Evolutionary conservation across 2,888 invertebrate genomes (phyloP).

Genomic region (Timandra comae): DNA sequence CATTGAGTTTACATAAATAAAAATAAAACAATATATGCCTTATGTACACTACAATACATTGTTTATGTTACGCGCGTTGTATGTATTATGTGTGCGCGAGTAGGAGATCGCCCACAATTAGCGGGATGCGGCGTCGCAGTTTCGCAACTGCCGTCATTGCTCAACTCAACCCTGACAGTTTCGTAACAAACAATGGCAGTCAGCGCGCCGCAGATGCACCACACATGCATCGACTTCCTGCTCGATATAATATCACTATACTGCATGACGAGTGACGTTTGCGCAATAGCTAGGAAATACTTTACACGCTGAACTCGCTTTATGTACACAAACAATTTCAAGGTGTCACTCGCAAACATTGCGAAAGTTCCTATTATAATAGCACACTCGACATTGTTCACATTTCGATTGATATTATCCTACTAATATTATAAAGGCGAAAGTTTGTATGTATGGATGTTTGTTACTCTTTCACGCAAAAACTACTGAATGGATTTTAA

Average conservation of each 20-base stretch:
- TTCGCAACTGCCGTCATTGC: constrained; percentile 64
- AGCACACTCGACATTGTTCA: constrained; percentile 40
- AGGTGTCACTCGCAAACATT: constrained; percentile 45
- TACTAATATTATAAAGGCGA: too few species aligned
- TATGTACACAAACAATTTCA: constrained; percentile 47
- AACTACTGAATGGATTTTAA: too few species aligned
- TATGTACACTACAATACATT: too few species aligned
- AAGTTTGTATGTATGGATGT: too few species aligned
- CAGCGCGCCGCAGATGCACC: constrained; percentile 63
- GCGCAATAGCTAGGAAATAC: constrained; percentile 60
- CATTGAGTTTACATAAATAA: constrained; percentile 12
- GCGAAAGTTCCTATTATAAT: constrained; percentile 52
- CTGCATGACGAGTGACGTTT: constrained; percentile 50
- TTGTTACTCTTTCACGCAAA: too few species aligned
- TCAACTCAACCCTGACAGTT: constrained; percentile 74
- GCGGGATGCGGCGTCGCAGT: constrained; percentile 61
- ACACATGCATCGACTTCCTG: constrained; percentile 73
- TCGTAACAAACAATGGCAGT: constrained; percentile 70
- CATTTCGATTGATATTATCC: constrained; percentile 38
- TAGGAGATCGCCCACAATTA: constrained; percentile 66
- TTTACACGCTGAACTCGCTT: constrained; percentile 31
- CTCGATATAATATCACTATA: constrained; percentile 60
- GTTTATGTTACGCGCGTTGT: too few species aligned
- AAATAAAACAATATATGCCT: too few species aligned
- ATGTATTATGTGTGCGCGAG: constrained; percentile 22